Evolutionary conservation across 2,888 invertebrate species (phyloP).

Genomic region (Hydriomena furcata): DNA sequence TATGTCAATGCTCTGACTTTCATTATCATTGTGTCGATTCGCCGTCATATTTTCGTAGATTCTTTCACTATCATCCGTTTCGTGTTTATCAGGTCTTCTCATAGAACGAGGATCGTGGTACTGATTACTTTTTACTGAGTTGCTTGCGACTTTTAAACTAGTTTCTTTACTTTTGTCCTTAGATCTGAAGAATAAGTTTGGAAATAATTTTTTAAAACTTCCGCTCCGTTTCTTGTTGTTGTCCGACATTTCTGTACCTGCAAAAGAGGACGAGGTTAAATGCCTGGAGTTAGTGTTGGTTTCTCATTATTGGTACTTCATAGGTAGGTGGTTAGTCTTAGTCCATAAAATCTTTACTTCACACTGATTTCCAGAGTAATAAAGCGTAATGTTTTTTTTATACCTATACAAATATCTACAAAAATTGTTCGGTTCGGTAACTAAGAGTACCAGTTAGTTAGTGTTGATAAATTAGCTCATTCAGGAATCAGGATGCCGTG

Average conservation of each 20-base stretch:
- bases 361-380: too few relatives aligned
- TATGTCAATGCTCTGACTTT: slow-evolving; percentile 46
- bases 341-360: too few relatives aligned
- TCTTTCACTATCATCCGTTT: slow-evolving; percentile 53
- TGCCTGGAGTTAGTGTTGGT: background rate
- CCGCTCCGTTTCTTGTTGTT: slow-evolving; percentile 63
- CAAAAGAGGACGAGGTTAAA: slow-evolving; percentile 11
- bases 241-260: slow-evolving; percentile 56
- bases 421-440: too few relatives aligned
- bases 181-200: slow-evolving; percentile 66
- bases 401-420: too few relatives aligned
- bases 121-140: slow-evolving; percentile 54
- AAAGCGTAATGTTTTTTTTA: too few relatives aligned
- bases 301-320: slow-evolving; percentile 2
- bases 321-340: too few relatives aligned
- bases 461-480: background rate
- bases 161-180: slow-evolving; percentile 57
- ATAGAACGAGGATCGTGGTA: slow-evolving; percentile 61
- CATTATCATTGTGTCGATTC: slow-evolving; percentile 44
- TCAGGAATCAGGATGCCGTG: background rate
- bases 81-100: slow-evolving; percentile 50
- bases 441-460: too few relatives aligned
- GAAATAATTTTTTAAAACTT: slow-evolving; percentile 70
- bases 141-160: slow-evolving; percentile 43
- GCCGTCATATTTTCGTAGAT: slow-evolving; percentile 72